Base-by-base conservation (phyloP, 1,140 invertebrate genomes). In the Caenorhabditis inopinata region DNA sequence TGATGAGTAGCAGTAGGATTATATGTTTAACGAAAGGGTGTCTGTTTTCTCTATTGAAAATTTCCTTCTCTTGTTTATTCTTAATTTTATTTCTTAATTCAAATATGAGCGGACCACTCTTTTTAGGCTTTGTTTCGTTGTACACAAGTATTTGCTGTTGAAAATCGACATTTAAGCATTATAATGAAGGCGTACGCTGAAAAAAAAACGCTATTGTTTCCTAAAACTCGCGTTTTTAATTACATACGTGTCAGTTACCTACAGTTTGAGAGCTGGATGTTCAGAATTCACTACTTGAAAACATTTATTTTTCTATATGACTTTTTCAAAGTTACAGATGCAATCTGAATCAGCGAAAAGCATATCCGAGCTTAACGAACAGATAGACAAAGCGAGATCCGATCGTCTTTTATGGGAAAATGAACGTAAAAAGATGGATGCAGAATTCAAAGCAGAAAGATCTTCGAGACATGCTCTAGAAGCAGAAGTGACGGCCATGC, bases 401-500 rank as follows among this genome's bases (percentile, higher is more conserved):
- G 32, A 21, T 38, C 29, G 25, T 21, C 5, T 21, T n/a, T 9
- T 1, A 6, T 68, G 58, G 58, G 58, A 68, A 2, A 9, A 1
- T 5, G 58, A 68, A 42, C 58, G 58, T 2, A n/a, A 38, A 27
- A 68, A 42, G n/a, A 68, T 68, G 58, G 58, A 68, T 9, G 58
- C 58, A 1, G 58, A 35, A 12, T 21, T 68, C 32, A 42, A 42
- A 1, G 23, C 58, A 18, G 58, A 68, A 68, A 23, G 58, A 21
- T 11, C 58, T 42, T 29, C 58, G 1, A 4, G 58, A 7, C 47
- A 74, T 21, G 68, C 38, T 5, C 78, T 76, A 3, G 85, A 85
- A 35, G 12, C 35, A 21, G 78, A 85, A 38, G 45, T 82, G 16
- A 16, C 27, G 12, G 58, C 79, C 18, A 86, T 86, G 85, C 38